These are phyloP conservation scores for Esox lucius DNA, from an alignment of 2,797 vertebrate species.

Conservation along the genomic window DNA sequence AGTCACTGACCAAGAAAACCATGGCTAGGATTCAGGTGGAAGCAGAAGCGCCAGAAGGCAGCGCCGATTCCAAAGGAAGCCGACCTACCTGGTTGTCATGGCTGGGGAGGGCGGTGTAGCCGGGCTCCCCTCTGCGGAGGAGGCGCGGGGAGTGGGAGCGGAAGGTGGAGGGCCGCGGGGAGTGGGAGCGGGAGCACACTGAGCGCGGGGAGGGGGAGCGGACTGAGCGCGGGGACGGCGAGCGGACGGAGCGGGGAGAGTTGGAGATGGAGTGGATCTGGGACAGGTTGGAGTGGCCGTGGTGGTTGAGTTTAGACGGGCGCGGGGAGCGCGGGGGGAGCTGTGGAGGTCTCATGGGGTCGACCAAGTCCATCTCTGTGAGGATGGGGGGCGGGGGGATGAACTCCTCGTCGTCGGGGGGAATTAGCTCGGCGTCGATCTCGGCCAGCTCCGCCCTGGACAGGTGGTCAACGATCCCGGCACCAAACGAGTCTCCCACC, in stretches of 20 bases:
- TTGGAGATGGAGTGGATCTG: slow-evolving; percentile 63
- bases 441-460: slow-evolving; percentile 74
- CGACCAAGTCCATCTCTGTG: slow-evolving; percentile 68
- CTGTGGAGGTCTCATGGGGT: slow-evolving; percentile 69
- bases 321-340: slow-evolving; percentile 75
- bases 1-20: too few relatives aligned
- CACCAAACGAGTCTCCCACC: slow-evolving; percentile 83
- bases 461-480: slow-evolving; percentile 81
- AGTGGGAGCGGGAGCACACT: slow-evolving; percentile 73
- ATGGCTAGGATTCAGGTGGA: neutral
- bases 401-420: slow-evolving; percentile 64
- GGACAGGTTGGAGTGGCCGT: slow-evolving; percentile 53
- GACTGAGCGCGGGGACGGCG: slow-evolving; percentile 68
- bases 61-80: neutral
- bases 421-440: slow-evolving; percentile 67
- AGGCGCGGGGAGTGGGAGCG: slow-evolving; percentile 69
- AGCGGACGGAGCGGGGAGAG: slow-evolving; percentile 70
- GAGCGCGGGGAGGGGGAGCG: slow-evolving; percentile 73
- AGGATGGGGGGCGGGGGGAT: slow-evolving; percentile 72
- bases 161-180: slow-evolving; percentile 63
- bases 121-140: slow-evolving; percentile 65
- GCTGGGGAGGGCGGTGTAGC: slow-evolving; percentile 72
- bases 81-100: slow-evolving; percentile 72
- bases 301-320: slow-evolving; percentile 72
- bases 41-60: neutral